Evolutionary conservation across 1,140 invertebrate species (phyloP).

Genomic region (Philopotamus ludificatus): DNA sequence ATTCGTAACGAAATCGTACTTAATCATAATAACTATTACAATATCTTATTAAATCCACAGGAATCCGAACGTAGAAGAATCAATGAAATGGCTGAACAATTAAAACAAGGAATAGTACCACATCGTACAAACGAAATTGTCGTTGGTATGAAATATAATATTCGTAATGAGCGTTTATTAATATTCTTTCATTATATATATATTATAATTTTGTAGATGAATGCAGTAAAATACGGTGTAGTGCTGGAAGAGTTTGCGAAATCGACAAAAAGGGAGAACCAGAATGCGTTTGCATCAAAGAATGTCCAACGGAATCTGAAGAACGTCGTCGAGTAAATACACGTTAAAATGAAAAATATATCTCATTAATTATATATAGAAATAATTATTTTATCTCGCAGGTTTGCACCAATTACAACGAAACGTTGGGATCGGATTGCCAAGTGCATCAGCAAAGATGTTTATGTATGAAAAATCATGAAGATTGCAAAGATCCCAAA

Average conservation of each 20-base stretch:
- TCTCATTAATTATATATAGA: slow-evolving; percentile 1
- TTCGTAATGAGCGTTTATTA: not conserved
- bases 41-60: slow-evolving; percentile 8
- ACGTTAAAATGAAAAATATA: not conserved
- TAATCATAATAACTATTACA: not conserved
- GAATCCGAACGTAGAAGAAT: slow-evolving; percentile 23
- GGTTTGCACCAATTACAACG: slow-evolving; percentile 92
- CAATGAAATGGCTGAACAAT: slow-evolving; percentile 24
- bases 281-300: slow-evolving; percentile 81
- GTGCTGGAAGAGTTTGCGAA: slow-evolving; percentile 84
- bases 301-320: slow-evolving; percentile 78
- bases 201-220: slow-evolving; percentile 60
- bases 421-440: slow-evolving; percentile 91
- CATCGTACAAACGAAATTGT: not conserved
- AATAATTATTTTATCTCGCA: slow-evolving; percentile 44
- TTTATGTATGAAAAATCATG: slow-evolving; percentile 73
- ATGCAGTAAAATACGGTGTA: slow-evolving; percentile 83
- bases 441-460: slow-evolving; percentile 89
- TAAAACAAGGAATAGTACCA: slow-evolving; percentile 7
- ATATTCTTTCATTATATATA: slow-evolving; percentile 4
- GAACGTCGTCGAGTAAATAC: slow-evolving; percentile 65
- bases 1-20: not conserved
- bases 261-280: slow-evolving; percentile 71
- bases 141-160: slow-evolving; percentile 4
- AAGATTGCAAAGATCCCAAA: slow-evolving; percentile 70